Evolutionary conservation across 2,888 invertebrate species (phyloP).

Genomic region (Lasius platythorax): DNA sequence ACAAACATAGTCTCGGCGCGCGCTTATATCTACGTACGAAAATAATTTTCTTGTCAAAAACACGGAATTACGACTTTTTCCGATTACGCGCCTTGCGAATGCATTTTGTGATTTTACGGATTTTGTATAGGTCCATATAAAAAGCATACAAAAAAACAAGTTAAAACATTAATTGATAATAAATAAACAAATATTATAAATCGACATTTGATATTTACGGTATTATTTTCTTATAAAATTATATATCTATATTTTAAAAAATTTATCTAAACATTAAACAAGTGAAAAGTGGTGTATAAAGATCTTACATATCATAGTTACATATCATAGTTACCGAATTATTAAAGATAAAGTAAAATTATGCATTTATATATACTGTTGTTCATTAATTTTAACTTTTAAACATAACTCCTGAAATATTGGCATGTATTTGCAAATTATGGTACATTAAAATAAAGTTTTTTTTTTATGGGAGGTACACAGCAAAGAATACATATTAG

Average conservation of each 20-base stretch:
- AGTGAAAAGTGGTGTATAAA: neutral
- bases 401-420: neutral
- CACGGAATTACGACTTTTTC: neutral
- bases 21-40: conserved; percentile 14
- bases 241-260: neutral
- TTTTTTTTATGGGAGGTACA: neutral
- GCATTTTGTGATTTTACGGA: neutral
- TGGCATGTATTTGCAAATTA: neutral
- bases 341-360: neutral
- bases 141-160: neutral
- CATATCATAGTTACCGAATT: neutral
- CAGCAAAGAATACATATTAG: neutral
- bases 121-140: neutral
- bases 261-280: neutral
- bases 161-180: neutral
- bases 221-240: neutral
- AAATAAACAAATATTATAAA: neutral
- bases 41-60: neutral
- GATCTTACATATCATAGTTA: neutral
- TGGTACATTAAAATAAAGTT: neutral
- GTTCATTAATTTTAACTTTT: neutral
- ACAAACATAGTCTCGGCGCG: neutral
- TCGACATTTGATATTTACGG: neutral
- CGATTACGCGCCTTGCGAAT: neutral
- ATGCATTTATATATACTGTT: neutral